Percentiles rank a stretch among this genome's conserved stretches.
Evolutionary conservation across 2,888 invertebrate genomes (phyloP).

Genomic region (Eupithecia subumbrata): DNA sequence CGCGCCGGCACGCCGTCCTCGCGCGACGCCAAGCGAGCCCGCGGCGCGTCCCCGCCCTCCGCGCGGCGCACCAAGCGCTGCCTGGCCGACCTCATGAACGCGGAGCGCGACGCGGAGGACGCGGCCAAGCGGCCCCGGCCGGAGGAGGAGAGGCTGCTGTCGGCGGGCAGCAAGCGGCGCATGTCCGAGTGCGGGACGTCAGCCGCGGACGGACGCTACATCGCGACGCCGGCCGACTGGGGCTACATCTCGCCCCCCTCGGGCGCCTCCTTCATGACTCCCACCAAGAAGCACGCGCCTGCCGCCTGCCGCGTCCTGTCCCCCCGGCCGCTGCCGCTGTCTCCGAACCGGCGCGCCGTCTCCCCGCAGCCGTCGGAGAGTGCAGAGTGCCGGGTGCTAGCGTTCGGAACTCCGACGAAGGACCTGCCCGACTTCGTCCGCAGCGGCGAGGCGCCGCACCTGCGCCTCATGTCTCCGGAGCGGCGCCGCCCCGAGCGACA

Average conservation of each 20-base stretch:
- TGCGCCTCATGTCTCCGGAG: conserved; percentile 87
- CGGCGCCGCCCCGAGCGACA: conserved; percentile 81
- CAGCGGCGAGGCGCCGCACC: conserved; percentile 90
- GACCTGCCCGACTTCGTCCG: conserved; percentile 91
- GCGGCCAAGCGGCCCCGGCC: neutral
- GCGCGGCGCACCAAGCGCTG: conserved; percentile 65
- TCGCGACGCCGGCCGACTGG: conserved; percentile 51
- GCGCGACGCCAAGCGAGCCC: conserved; percentile 48
- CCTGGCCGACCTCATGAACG: conserved; percentile 70
- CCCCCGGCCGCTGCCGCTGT: neutral
- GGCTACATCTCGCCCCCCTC: conserved; percentile 56
- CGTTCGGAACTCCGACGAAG: conserved; percentile 84
- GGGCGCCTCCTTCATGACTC: conserved; percentile 67
- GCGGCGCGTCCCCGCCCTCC: conserved; percentile 29
- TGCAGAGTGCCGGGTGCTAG: conserved; percentile 46
- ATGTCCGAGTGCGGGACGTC: conserved; percentile 9
- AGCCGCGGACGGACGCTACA: neutral
- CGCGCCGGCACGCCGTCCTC: conserved; percentile 47
- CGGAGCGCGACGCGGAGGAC: conserved; percentile 53
- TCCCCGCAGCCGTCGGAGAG: neutral
- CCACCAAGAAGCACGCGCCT: conserved; percentile 64
- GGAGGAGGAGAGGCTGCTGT: conserved; percentile 19
- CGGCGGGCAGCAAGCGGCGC: conserved; percentile 31
- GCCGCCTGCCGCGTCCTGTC: conserved; percentile 40
- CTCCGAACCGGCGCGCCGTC: neutral